A percentile compares a stretch with the other conserved stretches of the same genome.
phyloP scores from a whole-genome alignment of 2,113 vertebrate genomes.

The Macquaria australasica region DNA sequence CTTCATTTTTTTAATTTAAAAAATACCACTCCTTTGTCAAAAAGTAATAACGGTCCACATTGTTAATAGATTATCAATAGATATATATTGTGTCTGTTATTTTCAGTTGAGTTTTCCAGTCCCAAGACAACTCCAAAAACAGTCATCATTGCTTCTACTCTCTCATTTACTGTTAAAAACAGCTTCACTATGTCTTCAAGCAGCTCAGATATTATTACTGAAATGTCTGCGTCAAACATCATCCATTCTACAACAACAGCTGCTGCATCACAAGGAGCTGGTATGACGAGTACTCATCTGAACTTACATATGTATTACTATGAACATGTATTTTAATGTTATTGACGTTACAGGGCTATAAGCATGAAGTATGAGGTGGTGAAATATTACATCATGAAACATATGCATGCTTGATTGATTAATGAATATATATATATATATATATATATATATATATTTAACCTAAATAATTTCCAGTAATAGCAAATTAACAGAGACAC shows the following conservation, averaged over 20 bases:
- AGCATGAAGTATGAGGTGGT: background rate
- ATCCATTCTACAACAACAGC: no score
- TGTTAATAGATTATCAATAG: background rate
- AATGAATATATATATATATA: background rate
- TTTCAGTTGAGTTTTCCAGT: background rate
- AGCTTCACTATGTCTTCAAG: no score
- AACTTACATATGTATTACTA: background rate
- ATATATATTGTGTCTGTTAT: background rate
- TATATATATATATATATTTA: background rate
- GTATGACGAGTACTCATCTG: background rate
- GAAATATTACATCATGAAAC: background rate
- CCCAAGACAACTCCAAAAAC: conserved; percentile 3
- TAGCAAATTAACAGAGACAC: background rate
- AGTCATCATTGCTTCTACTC: background rate
- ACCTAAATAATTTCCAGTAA: background rate
- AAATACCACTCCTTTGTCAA: background rate
- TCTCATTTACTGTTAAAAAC: background rate
- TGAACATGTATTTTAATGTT: background rate
- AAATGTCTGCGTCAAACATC: no score
- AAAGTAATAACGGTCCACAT: background rate
- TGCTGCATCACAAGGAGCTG: no score
- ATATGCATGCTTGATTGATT: background rate
- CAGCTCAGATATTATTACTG: no score
- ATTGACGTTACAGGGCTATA: background rate
- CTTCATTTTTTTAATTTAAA: background rate